These are phyloP conservation scores for Eremobia ochroleuca DNA, from an alignment of 2,888 invertebrate species.

Conservation along the genomic window DNA sequence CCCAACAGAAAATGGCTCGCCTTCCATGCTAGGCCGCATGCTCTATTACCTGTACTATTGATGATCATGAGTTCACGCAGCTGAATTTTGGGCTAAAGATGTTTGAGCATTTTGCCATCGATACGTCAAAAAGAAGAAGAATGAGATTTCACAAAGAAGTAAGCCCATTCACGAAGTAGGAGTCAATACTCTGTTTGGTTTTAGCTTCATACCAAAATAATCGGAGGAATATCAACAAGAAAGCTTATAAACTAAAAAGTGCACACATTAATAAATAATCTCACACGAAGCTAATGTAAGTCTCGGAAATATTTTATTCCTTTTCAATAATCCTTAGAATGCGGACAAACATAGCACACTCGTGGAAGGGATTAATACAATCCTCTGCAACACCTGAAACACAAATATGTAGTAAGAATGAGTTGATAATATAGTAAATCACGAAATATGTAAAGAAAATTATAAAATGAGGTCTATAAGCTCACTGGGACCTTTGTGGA, in stretches of 20 bases:
- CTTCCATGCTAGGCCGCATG: neutral
- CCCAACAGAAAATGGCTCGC: neutral
- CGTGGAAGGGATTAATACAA: constrained; percentile 52
- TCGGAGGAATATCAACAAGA: neutral
- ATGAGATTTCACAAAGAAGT: too few relatives aligned
- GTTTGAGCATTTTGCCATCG: neutral
- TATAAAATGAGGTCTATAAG: neutral
- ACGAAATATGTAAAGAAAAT: neutral
- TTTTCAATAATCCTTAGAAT: constrained; percentile 39
- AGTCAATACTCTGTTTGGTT: neutral
- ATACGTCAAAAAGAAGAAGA: neutral
- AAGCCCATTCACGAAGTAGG: neutral
- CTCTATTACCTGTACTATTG: neutral
- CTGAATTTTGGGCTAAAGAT: neutral
- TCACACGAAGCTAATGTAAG: constrained; percentile 27
- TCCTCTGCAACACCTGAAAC: constrained; percentile 34
- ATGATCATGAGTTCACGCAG: neutral
- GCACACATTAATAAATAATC: constrained; percentile 11
- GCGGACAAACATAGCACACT: constrained; percentile 1
- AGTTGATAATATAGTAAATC: constrained; percentile 1
- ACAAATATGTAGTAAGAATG: constrained; percentile 7
- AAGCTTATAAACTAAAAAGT: constrained; percentile 16
- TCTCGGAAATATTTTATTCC: constrained; percentile 10
- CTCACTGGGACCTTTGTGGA: neutral
- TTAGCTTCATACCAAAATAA: neutral